phyloP scores from a whole-genome alignment of 1,140 invertebrate genomes.

The Caerostris extrusa region DNA sequence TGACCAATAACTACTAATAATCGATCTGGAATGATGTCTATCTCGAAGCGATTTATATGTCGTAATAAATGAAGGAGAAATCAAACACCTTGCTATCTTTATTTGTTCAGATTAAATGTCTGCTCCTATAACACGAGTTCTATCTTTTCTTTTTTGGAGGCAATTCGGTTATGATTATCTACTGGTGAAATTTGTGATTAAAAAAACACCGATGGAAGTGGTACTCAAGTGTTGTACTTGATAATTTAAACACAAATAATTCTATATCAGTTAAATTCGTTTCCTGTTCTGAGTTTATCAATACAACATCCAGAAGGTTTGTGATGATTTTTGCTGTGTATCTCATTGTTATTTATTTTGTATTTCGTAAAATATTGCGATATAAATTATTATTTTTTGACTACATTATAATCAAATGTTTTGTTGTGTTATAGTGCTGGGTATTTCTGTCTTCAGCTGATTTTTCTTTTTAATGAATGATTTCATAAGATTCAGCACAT shows the following conservation, averaged over 20 bases:
- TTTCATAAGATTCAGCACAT: no score
- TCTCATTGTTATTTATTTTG: no score
- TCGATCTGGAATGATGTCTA: background rate
- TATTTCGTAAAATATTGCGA: no score
- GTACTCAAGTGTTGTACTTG: background rate
- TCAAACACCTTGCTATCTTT: background rate
- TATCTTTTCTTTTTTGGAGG: background rate
- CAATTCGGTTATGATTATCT: background rate
- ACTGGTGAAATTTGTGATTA: background rate
- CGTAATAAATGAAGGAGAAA: background rate
- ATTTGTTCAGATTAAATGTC: background rate
- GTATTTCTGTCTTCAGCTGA: no score
- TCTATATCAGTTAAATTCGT: background rate
- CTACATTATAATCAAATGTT: no score
- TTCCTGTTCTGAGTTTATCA: no score
- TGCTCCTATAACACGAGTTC: background rate
- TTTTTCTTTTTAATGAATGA: no score
- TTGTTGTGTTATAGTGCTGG: no score
- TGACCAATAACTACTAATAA: background rate
- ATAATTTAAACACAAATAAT: background rate
- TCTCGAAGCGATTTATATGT: background rate
- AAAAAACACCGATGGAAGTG: background rate
- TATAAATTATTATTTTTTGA: no score
- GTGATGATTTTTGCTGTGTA: no score
- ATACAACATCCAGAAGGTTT: no score